Evolutionary conservation across 2,888 invertebrate species (phyloP).

Genomic region (Trichogramma evanescens): DNA sequence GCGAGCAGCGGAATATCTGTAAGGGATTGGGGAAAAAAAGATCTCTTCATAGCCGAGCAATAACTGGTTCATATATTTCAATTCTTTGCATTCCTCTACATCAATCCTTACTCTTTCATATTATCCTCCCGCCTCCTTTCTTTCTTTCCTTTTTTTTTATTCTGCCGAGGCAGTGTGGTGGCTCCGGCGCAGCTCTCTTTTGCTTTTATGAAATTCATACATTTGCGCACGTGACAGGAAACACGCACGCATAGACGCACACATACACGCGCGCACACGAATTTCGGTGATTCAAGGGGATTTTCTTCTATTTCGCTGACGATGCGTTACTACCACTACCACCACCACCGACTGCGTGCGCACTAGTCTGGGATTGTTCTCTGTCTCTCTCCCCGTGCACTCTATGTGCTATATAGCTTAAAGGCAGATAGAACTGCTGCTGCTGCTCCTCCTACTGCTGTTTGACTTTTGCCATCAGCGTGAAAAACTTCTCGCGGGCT

Average conservation of each 20-base stretch:
- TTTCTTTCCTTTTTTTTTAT: neutral
- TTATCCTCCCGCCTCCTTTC: neutral
- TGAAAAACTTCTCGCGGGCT: conserved; percentile 5
- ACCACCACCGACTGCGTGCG: neutral
- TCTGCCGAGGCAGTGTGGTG: neutral
- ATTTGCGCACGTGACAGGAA: conserved; percentile 8
- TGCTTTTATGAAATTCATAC: conserved; percentile 12
- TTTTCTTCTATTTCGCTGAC: conserved; percentile 17
- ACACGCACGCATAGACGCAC: neutral
- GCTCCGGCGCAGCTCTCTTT: neutral
- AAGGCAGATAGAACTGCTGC: too few relatives aligned
- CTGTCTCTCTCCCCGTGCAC: neutral
- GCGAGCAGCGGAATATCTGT: too few relatives aligned
- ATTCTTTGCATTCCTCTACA: too few relatives aligned
- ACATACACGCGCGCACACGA: neutral
- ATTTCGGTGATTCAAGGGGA: conserved; percentile 15
- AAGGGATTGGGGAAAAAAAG: too few relatives aligned
- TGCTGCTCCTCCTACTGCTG: neutral
- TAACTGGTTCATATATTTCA: too few relatives aligned
- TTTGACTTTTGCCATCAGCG: conserved; percentile 9
- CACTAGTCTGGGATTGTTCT: neutral
- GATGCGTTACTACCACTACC: neutral
- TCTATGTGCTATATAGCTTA: neutral
- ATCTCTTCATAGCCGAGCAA: too few relatives aligned
- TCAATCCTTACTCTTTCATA: neutral